Conservation (phyloP, 2,797 vertebrate genomes). For the Schizothorax lantsangensis region DNA sequence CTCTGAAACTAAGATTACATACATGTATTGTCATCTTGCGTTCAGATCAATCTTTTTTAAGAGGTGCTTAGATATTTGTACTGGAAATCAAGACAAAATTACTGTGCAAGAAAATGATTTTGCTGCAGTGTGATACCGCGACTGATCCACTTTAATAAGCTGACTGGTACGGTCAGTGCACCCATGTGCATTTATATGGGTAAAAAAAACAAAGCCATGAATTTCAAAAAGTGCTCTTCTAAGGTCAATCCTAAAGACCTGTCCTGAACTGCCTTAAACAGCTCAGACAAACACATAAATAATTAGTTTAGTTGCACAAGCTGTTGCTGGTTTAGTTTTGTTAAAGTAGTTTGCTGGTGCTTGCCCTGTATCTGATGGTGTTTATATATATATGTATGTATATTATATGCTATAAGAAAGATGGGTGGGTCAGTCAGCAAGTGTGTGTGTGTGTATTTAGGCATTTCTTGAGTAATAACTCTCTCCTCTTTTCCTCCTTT, state of each 20-base stretch:
- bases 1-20: not conserved
- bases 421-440: not conserved
- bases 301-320: constrained; percentile 26
- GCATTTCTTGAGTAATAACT: constrained; percentile 29
- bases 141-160: constrained; percentile 2
- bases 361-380: constrained; percentile 14
- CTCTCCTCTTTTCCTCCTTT: constrained; percentile 25
- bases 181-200: constrained; percentile 6
- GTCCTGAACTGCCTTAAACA: constrained; percentile 11
- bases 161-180: not conserved
- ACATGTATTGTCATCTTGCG: no score
- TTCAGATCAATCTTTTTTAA: not conserved
- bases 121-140: not conserved
- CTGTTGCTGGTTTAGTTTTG: constrained; percentile 45
- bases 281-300: constrained; percentile 24
- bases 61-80: not conserved
- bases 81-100: not conserved
- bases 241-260: constrained; percentile 32
- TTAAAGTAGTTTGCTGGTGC: constrained; percentile 38
- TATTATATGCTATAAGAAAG: constrained; percentile 32
- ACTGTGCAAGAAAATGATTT: not conserved
- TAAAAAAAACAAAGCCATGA: constrained; percentile 24
- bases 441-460: constrained; percentile 15
- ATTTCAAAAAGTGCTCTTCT: constrained; percentile 44
- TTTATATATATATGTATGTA: constrained; percentile 1